Evolutionary conservation across 1,140 invertebrate species (phyloP).

Genomic region (Drosophila elegans): DNA sequence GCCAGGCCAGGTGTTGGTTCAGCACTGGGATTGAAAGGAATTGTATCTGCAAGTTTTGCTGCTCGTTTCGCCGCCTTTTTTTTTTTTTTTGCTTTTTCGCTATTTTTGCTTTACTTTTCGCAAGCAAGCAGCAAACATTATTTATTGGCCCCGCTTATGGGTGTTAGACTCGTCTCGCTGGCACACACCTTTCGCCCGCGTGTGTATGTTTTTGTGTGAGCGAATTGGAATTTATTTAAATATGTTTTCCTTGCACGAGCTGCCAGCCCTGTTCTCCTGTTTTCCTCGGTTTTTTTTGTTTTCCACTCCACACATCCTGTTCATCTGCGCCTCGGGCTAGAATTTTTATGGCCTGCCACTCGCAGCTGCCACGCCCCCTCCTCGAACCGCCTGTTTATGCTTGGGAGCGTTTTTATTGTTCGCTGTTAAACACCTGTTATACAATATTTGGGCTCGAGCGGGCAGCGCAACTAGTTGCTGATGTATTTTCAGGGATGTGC

Average conservation of each 20-base stretch:
- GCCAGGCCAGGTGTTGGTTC: background rate
- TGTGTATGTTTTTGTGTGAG: constrained; percentile 21
- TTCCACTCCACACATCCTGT: background rate
- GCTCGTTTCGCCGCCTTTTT: constrained; percentile 28
- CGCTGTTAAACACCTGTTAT: constrained; percentile 77
- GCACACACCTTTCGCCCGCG: constrained; percentile 1
- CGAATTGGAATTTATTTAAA: constrained; percentile 80
- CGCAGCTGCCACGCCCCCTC: constrained; percentile 52
- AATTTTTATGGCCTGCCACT: constrained; percentile 79
- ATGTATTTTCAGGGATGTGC: constrained; percentile 4
- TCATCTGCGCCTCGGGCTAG: constrained; percentile 58
- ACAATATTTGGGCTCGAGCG: constrained; percentile 51
- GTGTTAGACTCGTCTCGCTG: constrained; percentile 24
- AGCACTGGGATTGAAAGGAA: constrained; percentile 15
- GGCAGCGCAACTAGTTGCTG: constrained; percentile 35
- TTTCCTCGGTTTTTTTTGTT: constrained; percentile 10
- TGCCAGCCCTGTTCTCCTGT: constrained; percentile 2
- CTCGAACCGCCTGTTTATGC: constrained; percentile 44
- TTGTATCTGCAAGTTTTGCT: constrained; percentile 54
- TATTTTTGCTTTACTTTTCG: too few relatives aligned
- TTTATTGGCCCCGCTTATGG: constrained; percentile 72
- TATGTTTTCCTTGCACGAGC: constrained; percentile 55
- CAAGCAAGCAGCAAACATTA: constrained; percentile 58
- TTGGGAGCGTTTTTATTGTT: constrained; percentile 69
- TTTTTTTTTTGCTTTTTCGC: too few relatives aligned